Evolutionary conservation across 2,888 invertebrate species (phyloP).

Genomic region (Rhamnusium bicolor): DNA sequence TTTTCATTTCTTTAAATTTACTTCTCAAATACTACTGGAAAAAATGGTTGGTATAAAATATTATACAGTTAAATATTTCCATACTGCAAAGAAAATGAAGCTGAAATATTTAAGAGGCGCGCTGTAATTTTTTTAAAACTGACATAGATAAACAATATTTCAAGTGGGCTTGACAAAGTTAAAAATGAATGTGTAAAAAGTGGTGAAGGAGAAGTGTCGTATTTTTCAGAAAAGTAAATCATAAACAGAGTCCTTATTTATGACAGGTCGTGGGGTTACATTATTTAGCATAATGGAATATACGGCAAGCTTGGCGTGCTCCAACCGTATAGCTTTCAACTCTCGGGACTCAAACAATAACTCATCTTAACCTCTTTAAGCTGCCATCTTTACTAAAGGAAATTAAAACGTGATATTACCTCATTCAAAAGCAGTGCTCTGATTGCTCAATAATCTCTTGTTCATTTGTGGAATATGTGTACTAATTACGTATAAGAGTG

Average conservation of each 20-base stretch:
- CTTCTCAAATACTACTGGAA: not conserved
- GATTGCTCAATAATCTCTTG: not conserved
- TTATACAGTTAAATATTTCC: slow-evolving; percentile 1
- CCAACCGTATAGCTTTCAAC: slow-evolving; percentile 52
- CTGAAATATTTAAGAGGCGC: slow-evolving; percentile 24
- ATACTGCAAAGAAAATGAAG: slow-evolving; percentile 5
- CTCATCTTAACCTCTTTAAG: slow-evolving; percentile 55
- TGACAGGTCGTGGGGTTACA: slow-evolving; percentile 54
- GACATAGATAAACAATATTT: slow-evolving; percentile 34
- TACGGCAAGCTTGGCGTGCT: slow-evolving; percentile 50
- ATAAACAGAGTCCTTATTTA: slow-evolving; percentile 62
- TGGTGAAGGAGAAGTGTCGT: slow-evolving; percentile 28
- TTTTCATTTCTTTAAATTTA: not conserved
- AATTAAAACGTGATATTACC: slow-evolving; percentile 25
- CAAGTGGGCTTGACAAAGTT: slow-evolving; percentile 38
- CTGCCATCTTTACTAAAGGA: slow-evolving; percentile 25
- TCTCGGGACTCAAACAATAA: slow-evolving; percentile 56
- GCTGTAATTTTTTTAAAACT: slow-evolving; percentile 6
- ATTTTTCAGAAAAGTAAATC: slow-evolving; percentile 56
- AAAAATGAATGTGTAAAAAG: slow-evolving; percentile 36
- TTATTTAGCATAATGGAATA: slow-evolving; percentile 63
- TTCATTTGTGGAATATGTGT: not conserved
- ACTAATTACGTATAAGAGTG: not conserved
- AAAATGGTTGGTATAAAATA: slow-evolving; percentile 4
- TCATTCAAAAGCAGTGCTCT: not conserved